A percentile compares a stretch with the other conserved stretches of the same genome.
phyloP scores from a whole-genome alignment of 2,888 invertebrate species.

The Drosophila hamatofila region DNA sequence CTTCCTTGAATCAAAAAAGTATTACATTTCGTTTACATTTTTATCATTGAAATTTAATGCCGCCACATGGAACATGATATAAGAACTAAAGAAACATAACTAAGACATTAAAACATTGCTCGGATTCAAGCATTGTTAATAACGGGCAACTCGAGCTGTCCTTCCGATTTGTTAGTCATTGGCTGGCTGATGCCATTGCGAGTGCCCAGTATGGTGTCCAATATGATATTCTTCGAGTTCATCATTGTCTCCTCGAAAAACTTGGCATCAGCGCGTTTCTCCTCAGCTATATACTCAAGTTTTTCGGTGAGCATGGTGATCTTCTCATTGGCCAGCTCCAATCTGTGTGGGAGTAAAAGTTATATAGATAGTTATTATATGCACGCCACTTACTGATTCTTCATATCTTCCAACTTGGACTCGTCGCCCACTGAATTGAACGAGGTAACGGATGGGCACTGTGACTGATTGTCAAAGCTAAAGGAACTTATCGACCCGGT shows the following conservation, averaged over 20 bases:
- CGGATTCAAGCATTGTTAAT: conserved; percentile 24
- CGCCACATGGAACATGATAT: conserved; percentile 25
- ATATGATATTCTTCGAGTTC: conserved; percentile 80
- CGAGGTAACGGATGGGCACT: conserved; percentile 42
- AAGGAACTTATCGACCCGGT: conserved; percentile 74
- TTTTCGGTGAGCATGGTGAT: conserved; percentile 82
- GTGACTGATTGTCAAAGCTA: conserved; percentile 81
- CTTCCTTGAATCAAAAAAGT: not conserved
- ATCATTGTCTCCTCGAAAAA: conserved; percentile 81
- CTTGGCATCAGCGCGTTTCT: conserved; percentile 82
- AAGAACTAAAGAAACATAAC: conserved; percentile 33
- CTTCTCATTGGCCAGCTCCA: conserved; percentile 83
- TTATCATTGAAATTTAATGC: conserved; percentile 14
- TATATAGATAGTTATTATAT: not conserved
- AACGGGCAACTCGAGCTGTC: conserved; percentile 9
- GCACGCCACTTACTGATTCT: conserved; percentile 75
- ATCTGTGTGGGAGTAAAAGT: conserved; percentile 50
- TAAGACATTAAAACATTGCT: conserved; percentile 11
- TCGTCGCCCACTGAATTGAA: conserved; percentile 33
- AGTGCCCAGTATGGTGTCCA: conserved; percentile 76
- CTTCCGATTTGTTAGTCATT: not conserved
- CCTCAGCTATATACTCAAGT: conserved; percentile 72
- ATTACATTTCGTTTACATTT: not conserved
- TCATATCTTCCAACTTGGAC: conserved; percentile 70
- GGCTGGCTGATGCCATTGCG: conserved; percentile 13